Evolutionary conservation across 2,888 invertebrate species (phyloP).

Genomic region (Uloborus plumipes): DNA sequence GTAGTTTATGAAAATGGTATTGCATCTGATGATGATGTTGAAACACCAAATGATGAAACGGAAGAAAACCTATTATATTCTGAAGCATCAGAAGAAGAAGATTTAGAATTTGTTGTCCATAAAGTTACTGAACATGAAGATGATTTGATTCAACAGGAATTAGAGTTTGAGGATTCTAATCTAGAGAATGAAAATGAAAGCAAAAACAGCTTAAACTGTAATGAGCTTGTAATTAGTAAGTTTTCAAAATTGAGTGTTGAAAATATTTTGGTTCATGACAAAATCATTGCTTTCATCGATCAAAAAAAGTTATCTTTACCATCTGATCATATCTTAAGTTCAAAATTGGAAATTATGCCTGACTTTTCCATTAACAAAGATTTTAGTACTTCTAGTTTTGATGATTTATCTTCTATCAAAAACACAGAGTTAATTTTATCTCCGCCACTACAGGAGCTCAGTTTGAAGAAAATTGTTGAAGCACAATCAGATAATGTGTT

Average conservation of each 20-base stretch:
- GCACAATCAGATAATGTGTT: slow-evolving; percentile 50
- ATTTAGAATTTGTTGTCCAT: slow-evolving; percentile 54
- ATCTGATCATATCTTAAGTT: neutral
- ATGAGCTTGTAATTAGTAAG: slow-evolving; percentile 3
- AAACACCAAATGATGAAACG: slow-evolving; percentile 28
- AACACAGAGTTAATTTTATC: slow-evolving; percentile 34
- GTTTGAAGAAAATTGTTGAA: slow-evolving; percentile 47
- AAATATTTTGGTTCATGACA: slow-evolving; percentile 59
- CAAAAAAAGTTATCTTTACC: slow-evolving; percentile 31
- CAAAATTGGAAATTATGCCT: neutral
- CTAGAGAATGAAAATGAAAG: slow-evolving; percentile 8
- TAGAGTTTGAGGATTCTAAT: slow-evolving; percentile 21
- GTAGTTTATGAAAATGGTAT: slow-evolving; percentile 57
- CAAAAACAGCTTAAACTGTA: neutral
- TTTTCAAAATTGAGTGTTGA: slow-evolving; percentile 51
- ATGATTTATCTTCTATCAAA: neutral
- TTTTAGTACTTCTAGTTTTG: too few relatives aligned
- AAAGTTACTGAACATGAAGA: slow-evolving; percentile 58
- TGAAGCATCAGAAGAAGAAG: slow-evolving; percentile 25
- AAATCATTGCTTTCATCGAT: slow-evolving; percentile 57
- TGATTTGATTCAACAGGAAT: slow-evolving; percentile 40
- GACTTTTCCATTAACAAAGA: too few relatives aligned
- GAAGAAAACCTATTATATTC: slow-evolving; percentile 25
- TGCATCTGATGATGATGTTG: slow-evolving; percentile 41
- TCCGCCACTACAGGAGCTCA: slow-evolving; percentile 58